Base-by-base conservation (phyloP, 2,888 invertebrate genomes). In the Linnaemya vulpina region DNA sequence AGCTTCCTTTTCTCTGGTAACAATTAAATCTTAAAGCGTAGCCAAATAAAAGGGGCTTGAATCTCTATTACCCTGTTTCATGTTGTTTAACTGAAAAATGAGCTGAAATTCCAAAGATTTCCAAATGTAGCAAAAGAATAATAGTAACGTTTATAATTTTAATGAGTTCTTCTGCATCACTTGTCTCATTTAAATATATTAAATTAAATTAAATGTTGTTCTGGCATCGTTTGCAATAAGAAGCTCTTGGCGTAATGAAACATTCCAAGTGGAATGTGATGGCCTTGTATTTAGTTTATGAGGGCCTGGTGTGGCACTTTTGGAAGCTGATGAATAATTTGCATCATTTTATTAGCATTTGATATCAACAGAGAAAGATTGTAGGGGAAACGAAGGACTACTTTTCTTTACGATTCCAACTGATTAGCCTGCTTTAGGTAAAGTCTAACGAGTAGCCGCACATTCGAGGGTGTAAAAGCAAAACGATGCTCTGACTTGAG, bases 121-220 rank as follows among this genome's bases (percentile, higher is more conserved):
- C 25, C 70, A 63, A n/a, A 22, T 15, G 17, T 35, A 49, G 9
- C 11, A 62, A n/a, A n/a, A 20, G n/a, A 38, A 17, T 30, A 80
- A 35, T 49, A 51, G 15, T 76, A 76, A 58, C 49, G 55, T 35
- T 82, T 83, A 76, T 83, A 87, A 83, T 85, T 87, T 87, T 86
- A 87, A 87, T 86, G 87, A 87, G 86, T 86, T 86, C 83, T 83
- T 86, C 81, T 85, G 84, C 86, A 73, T 79, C 79, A 78, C 79
- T 76, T 83, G 73, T 67, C 70, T 40, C 58, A 82, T 71, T 77
- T 58, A 35, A 71, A 58, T 46, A 58, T 51, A 43, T 58, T 30
- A 71, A 71, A 77, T 73, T 38, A 70, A 62, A 75, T 75, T 60
- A 73, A 46, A 74, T 55, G 4, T 17, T 53, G 63, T 65, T 67